Percentiles rank a stretch among this genome's conserved stretches.
Evolutionary conservation across 2,888 invertebrate genomes (phyloP).

Genomic region (Mythimna lalbum): DNA sequence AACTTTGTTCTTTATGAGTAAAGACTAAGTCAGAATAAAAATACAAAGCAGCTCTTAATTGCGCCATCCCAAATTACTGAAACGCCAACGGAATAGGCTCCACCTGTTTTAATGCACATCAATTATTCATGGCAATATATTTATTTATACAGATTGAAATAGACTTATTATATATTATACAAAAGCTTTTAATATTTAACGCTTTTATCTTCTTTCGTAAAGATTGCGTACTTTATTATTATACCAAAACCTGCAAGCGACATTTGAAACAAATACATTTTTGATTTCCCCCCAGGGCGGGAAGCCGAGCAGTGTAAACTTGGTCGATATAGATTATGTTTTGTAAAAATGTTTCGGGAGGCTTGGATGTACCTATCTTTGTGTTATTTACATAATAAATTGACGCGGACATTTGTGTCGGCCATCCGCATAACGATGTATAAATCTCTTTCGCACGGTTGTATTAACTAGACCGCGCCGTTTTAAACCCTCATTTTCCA

Average conservation of each 20-base stretch:
- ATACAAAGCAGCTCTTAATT: slow-evolving; percentile 48
- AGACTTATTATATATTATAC: slow-evolving; percentile 42
- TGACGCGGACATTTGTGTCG: slow-evolving; percentile 48
- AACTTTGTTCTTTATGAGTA: no score
- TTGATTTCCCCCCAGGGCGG: slow-evolving; percentile 43
- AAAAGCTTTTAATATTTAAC: slow-evolving; percentile 59
- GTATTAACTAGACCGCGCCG: slow-evolving; percentile 36
- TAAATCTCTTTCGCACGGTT: slow-evolving; percentile 29
- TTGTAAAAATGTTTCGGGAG: slow-evolving; percentile 45
- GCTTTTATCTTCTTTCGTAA: slow-evolving; percentile 52
- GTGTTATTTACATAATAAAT: slow-evolving; percentile 61
- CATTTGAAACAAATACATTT: slow-evolving; percentile 59
- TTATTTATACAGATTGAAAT: slow-evolving; percentile 61
- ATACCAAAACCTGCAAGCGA: slow-evolving; percentile 46
- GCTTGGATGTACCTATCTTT: slow-evolving; percentile 48
- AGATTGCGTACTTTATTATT: slow-evolving; percentile 50
- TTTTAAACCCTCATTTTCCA: slow-evolving; percentile 37
- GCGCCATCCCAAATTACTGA: slow-evolving; percentile 40
- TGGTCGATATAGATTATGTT: slow-evolving; percentile 52
- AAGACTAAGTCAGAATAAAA: slow-evolving; percentile 6
- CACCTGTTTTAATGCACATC: slow-evolving; percentile 51
- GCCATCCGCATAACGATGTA: slow-evolving; percentile 32
- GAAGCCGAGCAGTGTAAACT: slow-evolving; percentile 27
- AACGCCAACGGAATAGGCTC: slow-evolving; percentile 41
- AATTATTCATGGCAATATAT: slow-evolving; percentile 59